Conservation (phyloP, 2,113 vertebrate genomes). For the Planiliza haematocheilus region DNA sequence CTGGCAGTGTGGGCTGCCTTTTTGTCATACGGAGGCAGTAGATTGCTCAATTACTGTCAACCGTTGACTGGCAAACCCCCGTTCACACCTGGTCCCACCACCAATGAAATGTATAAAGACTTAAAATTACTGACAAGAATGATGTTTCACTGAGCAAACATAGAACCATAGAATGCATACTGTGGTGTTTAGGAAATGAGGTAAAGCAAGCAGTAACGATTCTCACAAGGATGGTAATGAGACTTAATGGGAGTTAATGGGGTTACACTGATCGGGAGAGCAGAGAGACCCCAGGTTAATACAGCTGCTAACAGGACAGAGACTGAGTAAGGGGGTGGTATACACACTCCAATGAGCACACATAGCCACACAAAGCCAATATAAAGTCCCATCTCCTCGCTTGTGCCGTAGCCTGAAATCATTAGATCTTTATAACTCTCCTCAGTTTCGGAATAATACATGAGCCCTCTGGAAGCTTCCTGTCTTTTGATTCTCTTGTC, state of each 20-base stretch:
- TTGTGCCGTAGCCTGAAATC: constrained; percentile 40
- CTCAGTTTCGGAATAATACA: constrained; percentile 65
- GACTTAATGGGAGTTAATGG: constrained; percentile 81
- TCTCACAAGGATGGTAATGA: constrained; percentile 66
- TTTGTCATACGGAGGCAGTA: constrained; percentile 20
- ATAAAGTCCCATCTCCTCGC: constrained; percentile 28
- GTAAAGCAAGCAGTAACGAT: constrained; percentile 64
- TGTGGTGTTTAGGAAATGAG: constrained; percentile 64
- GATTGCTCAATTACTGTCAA: constrained; percentile 72
- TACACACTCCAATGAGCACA: not conserved
- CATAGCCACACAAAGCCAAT: not conserved
- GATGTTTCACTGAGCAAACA: constrained; percentile 19
- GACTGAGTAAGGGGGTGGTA: constrained; percentile 26
- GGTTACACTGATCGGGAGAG: constrained; percentile 73
- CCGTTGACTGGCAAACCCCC: constrained; percentile 29
- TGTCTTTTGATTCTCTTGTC: constrained; percentile 65
- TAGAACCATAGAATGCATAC: constrained; percentile 53
- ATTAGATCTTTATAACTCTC: constrained; percentile 40
- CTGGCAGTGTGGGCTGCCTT: constrained; percentile 31
- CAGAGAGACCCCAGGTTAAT: constrained; percentile 73
- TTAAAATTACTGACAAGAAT: constrained; percentile 28
- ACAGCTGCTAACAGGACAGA: constrained; percentile 68
- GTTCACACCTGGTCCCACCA: constrained; percentile 28
- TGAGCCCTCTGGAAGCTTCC: constrained; percentile 57
- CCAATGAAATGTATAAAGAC: constrained; percentile 24